phyloP scores from a whole-genome alignment of 2,113 vertebrate genomes.

The Rhabdornis inornatus region DNA sequence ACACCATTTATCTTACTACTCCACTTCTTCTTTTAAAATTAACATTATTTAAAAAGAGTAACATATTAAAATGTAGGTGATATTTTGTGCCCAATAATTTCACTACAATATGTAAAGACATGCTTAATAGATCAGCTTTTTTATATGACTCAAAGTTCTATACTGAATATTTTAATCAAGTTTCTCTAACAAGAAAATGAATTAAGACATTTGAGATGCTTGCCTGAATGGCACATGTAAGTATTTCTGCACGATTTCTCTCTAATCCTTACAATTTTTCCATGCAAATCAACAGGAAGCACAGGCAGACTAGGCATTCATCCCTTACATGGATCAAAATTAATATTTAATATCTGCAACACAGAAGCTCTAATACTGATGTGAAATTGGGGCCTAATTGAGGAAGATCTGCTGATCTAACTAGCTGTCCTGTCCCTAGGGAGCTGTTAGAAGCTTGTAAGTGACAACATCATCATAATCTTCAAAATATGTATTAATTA shows the following conservation, averaged over 20 bases:
- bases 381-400: background rate
- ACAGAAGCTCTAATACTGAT: background rate
- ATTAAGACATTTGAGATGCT: background rate
- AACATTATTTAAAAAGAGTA: background rate
- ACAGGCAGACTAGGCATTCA: background rate
- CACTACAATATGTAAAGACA: background rate
- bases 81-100: background rate
- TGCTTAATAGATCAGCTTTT: background rate
- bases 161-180: conserved; percentile 6
- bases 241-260: background rate
- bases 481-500: conserved; percentile 38
- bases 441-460: background rate
- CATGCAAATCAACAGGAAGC: background rate
- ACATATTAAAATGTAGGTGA: background rate
- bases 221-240: background rate
- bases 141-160: background rate
- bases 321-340: background rate
- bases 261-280: background rate
- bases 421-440: background rate
- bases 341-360: background rate
- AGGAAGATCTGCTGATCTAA: conserved; percentile 8
- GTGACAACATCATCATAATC: background rate
- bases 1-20: background rate
- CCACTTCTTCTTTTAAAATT: background rate
- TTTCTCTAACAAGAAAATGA: background rate